A percentile compares a stretch with the other conserved stretches of the same genome.
Conservation (phyloP, 2,797 vertebrate species). For the Potorous gilbertii region DNA sequence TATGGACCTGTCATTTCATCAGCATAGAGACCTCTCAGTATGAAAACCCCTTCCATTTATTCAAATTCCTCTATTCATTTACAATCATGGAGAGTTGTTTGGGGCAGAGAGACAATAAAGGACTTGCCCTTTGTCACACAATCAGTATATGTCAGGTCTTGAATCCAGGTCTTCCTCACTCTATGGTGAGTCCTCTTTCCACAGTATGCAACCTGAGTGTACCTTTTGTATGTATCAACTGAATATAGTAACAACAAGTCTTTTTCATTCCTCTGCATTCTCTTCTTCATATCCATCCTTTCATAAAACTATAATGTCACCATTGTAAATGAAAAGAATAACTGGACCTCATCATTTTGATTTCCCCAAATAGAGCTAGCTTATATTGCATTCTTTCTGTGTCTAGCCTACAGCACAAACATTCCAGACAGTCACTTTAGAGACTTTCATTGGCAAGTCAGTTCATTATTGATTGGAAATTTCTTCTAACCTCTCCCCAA, state of each 20-base stretch:
- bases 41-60: neutral
- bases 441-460: slow-evolving; percentile 35
- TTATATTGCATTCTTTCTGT: slow-evolving; percentile 5
- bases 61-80: neutral
- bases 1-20: neutral
- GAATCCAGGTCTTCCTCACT: neutral
- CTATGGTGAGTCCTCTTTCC: neutral
- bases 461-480: slow-evolving; percentile 51
- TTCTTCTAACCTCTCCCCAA: slow-evolving; percentile 44
- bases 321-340: neutral
- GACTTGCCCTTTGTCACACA: neutral
- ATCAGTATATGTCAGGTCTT: neutral
- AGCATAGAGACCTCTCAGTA: neutral
- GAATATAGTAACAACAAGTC: neutral
- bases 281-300: neutral
- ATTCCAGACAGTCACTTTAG: slow-evolving; percentile 32
- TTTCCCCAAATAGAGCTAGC: neutral
- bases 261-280: slow-evolving; percentile 9
- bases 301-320: slow-evolving; percentile 5
- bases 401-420: slow-evolving; percentile 4
- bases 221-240: neutral
- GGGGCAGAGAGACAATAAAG: neutral
- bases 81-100: neutral
- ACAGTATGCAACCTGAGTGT: neutral
- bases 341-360: neutral